Evolutionary conservation across 2,113 vertebrate species (phyloP).

Genomic region (Rhagologus leucostigma): DNA sequence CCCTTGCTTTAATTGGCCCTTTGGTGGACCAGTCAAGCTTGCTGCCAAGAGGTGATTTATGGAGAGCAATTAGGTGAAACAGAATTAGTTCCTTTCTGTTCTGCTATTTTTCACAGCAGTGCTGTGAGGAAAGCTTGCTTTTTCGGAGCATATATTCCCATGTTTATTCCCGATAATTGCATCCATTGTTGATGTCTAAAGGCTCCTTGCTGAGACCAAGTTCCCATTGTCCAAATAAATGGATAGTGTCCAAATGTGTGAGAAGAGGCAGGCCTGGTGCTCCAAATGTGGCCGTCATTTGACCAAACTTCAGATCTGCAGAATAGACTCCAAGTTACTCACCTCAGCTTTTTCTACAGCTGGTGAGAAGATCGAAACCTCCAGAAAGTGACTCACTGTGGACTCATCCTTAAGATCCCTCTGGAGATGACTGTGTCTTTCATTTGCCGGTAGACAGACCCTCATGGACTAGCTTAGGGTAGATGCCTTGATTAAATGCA

Average conservation of each 20-base stretch:
- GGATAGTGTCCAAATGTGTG: background rate
- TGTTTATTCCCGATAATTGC: background rate
- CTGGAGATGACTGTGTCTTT: background rate
- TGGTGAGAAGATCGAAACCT: fast-evolving
- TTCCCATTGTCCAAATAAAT: background rate
- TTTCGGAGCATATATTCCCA: background rate
- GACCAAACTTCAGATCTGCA: background rate
- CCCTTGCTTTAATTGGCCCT: background rate
- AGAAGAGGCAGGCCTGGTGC: background rate
- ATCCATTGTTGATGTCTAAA: background rate
- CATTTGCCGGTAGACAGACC: background rate
- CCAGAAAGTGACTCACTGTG: background rate
- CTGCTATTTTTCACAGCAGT: slow-evolving; percentile 12
- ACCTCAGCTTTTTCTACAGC: background rate
- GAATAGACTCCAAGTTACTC: background rate
- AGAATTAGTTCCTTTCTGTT: slow-evolving; percentile 16
- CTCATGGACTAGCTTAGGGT: background rate
- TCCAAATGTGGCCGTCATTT: fast-evolving
- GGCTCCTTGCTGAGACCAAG: background rate
- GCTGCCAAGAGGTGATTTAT: slow-evolving; percentile 19
- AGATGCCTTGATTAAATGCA: background rate
- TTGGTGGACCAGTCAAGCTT: background rate
- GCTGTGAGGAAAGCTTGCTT: background rate
- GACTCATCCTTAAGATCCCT: background rate
- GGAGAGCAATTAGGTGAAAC: slow-evolving; percentile 7